phyloP scores from a whole-genome alignment of 2,797 vertebrate species.

The Passerculus sandwichensis region DNA sequence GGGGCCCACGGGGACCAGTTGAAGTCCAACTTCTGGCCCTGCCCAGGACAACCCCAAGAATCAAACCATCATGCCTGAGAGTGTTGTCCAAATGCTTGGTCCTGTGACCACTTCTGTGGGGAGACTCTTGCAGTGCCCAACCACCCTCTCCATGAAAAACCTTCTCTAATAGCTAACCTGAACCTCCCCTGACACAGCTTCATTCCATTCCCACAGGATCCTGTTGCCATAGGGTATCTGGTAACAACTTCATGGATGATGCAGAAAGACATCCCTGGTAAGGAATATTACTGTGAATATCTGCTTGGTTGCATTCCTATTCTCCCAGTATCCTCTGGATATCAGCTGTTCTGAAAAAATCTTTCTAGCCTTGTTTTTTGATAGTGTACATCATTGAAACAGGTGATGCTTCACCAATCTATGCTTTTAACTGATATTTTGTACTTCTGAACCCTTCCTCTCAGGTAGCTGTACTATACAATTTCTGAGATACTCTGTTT shows the following conservation, averaged over 20 bases:
- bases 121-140: neutral
- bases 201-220: neutral
- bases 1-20: neutral
- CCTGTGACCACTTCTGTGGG: neutral
- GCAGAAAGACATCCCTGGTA: neutral
- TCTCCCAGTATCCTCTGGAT: neutral
- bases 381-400: neutral
- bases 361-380: neutral
- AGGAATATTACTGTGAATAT: neutral
- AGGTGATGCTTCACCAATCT: neutral
- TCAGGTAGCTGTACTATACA: neutral
- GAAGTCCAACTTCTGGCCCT: neutral
- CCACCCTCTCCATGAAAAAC: accelerated
- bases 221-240: neutral
- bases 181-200: neutral
- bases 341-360: neutral
- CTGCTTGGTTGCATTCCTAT: neutral
- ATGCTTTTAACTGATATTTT: neutral
- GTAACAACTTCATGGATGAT: neutral
- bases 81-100: neutral
- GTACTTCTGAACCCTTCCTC: neutral
- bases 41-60: neutral
- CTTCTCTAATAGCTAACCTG: neutral
- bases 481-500: neutral
- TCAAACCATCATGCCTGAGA: neutral